Percentiles rank a stretch among this genome's conserved stretches.
phyloP scores from a whole-genome alignment of 92 coral and sea anemone genomes.

The Siderastrea siderea region DNA sequence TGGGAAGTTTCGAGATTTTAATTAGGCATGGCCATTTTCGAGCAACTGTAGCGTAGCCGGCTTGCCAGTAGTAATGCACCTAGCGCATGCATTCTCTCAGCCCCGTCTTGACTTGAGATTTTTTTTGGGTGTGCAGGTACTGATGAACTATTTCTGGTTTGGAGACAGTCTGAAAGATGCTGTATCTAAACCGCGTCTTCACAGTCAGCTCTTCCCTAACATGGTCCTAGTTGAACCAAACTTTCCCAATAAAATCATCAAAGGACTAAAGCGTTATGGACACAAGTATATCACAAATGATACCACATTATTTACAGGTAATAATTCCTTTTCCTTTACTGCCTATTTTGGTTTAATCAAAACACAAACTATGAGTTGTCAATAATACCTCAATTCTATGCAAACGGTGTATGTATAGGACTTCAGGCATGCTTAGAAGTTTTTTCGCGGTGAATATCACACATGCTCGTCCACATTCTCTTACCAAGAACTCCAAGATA shows the following conservation, averaged over 20 bases:
- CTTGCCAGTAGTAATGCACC: not conserved
- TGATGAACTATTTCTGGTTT: constrained; percentile 92
- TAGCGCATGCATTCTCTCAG: too few species aligned
- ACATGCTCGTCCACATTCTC: too few species aligned
- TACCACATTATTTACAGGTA: constrained; percentile 85
- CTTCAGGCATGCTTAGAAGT: too few species aligned
- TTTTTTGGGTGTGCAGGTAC: constrained; percentile 51
- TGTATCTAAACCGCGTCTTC: constrained; percentile 83
- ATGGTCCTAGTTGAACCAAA: constrained; percentile 86
- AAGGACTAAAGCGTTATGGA: constrained; percentile 67
- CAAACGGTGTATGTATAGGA: too few species aligned
- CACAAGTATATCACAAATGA: constrained; percentile 81
- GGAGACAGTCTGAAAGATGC: constrained; percentile 80
- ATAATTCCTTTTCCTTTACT: not conserved
- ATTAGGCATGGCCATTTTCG: not conserved
- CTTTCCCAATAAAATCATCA: constrained; percentile 66
- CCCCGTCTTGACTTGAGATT: too few species aligned
- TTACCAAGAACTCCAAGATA: too few species aligned
- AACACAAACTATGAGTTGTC: too few species aligned
- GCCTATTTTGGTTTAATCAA: too few species aligned
- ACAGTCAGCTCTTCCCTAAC: constrained; percentile 86
- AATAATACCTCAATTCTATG: too few species aligned
- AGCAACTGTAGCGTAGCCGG: not conserved
- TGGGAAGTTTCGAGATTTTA: too few species aligned
- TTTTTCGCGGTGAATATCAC: too few species aligned